Evolutionary conservation across 2,113 vertebrate species (phyloP), one percentile per base, ranked within the genome.

Genomic region (Callaeas wilsoni): DNA sequence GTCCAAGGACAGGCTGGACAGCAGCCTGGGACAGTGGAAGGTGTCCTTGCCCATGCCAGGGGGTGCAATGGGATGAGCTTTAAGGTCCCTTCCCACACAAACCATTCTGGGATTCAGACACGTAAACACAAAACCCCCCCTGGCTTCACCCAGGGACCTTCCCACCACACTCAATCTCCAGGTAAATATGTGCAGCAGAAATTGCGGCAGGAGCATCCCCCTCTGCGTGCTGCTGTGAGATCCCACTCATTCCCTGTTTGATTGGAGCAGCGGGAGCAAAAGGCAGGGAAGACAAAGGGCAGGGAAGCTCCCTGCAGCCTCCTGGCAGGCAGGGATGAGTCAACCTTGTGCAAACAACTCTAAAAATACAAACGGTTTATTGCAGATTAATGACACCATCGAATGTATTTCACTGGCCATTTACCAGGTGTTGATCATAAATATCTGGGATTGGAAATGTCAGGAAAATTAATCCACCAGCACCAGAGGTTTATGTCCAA

Each of bases 371-470:
- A 41, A 6, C 0, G 2, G 27, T 33, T 90, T 91, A 47, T 46
- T 71, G 92, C 92, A 59, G 63, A 74, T 78, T 42, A 93, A 87
- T 21, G 67, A 35, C 60, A 80, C 90, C 71, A 25, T n/a, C 49
- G 78, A 73, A 84, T 2, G 32, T 4, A 16, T 88, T 83, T 82
- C 88, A 32, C 86, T 29, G 68, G 73, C 79, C 63, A 9, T 81
- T 93, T 57, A 80, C 46, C 90, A 71, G 88, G 83, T 68, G 80
- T 49, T 22, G 65, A 42, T 53, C 25, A 6, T 89, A 86, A 93
- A 93, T 93, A 84, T 78, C 52, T 62, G 83, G 64, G 83, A 55
- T 63, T 62, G n/a, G n/a, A n/a, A n/a, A n/a, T n/a, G n/a, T n/a
- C n/a, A n/a, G n/a, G n/a, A n/a, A n/a, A n/a, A n/a, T n/a, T n/a